phyloP scores from a whole-genome alignment of 2,113 vertebrate genomes.

The Microcebus griseorufus region DNA sequence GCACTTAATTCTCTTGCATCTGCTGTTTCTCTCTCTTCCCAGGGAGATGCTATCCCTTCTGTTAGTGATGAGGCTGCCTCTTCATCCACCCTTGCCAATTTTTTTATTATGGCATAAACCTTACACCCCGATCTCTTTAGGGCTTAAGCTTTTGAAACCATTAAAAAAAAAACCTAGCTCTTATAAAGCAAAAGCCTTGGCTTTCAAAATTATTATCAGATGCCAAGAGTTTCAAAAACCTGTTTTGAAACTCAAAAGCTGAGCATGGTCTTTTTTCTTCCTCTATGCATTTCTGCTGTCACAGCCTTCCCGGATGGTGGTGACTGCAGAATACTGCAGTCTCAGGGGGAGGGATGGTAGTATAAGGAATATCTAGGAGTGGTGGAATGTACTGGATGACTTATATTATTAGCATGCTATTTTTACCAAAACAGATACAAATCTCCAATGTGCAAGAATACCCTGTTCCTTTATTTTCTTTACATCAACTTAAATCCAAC shows the following conservation, averaged over 20 bases:
- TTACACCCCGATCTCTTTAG: not conserved
- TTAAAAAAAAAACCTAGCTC: not conserved
- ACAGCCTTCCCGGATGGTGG: not conserved
- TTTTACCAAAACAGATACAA: not conserved
- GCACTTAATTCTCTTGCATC: not conserved
- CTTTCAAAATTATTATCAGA: conserved; percentile 31
- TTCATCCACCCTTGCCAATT: not conserved
- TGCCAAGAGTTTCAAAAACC: conserved; percentile 42
- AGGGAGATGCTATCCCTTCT: not conserved
- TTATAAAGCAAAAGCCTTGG: conserved; percentile 11
- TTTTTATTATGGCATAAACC: conserved; percentile 51
- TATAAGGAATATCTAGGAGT: not conserved
- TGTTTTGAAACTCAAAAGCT: conserved; percentile 5
- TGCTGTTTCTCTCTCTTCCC: not conserved
- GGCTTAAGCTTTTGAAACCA: conserved; percentile 22
- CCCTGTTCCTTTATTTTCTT: not conserved
- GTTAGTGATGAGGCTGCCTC: not conserved
- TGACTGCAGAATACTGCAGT: not conserved
- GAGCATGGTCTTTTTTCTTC: not conserved
- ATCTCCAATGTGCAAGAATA: not conserved
- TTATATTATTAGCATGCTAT: not conserved
- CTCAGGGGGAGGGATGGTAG: not conserved
- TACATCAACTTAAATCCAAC: not conserved
- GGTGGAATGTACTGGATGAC: not conserved
- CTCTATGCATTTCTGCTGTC: not conserved